Conservation (phyloP, 1,140 invertebrate genomes). For the Aphis craccivora region DNA sequence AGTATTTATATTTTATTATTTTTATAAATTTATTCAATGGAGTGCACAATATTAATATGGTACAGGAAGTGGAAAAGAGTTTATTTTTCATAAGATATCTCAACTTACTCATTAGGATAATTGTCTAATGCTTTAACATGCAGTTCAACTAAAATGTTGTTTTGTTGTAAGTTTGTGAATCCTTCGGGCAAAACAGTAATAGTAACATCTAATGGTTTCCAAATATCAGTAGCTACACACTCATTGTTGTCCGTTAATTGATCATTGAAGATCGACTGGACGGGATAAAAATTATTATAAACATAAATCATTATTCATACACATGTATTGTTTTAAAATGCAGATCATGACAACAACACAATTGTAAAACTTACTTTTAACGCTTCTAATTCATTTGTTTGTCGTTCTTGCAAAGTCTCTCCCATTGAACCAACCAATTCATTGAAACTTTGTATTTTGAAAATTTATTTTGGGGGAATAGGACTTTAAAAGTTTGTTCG, state of each 20-base stretch:
- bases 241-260: constrained; percentile 70
- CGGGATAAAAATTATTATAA: not conserved
- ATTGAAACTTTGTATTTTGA: not conserved
- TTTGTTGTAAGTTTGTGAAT: constrained; percentile 65
- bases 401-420: constrained; percentile 60
- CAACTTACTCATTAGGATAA: constrained; percentile 77
- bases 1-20: constrained; percentile 40
- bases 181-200: constrained; percentile 71
- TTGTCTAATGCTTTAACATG: constrained; percentile 72
- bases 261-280: constrained; percentile 72
- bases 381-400: constrained; percentile 61
- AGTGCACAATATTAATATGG: not conserved
- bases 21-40: not conserved
- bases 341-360: not conserved
- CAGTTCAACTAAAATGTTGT: constrained; percentile 74
- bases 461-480: not conserved
- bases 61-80: constrained; percentile 59
- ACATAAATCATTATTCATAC: not conserved
- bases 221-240: constrained; percentile 66
- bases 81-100: not conserved
- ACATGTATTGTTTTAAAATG: not conserved
- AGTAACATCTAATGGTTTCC: constrained; percentile 73
- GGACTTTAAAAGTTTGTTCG: not conserved
- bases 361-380: constrained; percentile 58
- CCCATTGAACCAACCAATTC: constrained; percentile 52